phyloP scores from a whole-genome alignment of 2,797 vertebrate genomes.

The Epinephelus malabaricus region DNA sequence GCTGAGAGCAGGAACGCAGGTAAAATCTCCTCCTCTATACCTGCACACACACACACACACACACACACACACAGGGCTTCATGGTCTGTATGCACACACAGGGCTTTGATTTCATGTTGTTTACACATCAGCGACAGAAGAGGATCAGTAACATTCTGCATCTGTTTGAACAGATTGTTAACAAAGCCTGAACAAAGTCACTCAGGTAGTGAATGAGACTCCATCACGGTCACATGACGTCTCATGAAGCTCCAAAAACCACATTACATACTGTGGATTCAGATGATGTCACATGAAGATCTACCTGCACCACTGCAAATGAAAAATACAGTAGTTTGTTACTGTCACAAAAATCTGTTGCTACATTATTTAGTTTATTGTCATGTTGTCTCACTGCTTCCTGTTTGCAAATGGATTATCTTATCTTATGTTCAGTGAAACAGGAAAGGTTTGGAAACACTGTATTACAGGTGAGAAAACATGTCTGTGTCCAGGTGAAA shows the following conservation, averaged over 20 bases:
- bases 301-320: no score
- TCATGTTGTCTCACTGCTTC: neutral
- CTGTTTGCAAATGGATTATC: neutral
- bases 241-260: neutral
- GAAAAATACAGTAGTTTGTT: no score
- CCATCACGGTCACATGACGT: neutral
- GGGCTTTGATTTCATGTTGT: constrained; percentile 2
- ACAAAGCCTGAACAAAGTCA: neutral
- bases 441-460: no score
- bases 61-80: no score
- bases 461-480: no score
- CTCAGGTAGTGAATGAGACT: neutral
- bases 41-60: no score
- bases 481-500: no score
- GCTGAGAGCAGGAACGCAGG: constrained; percentile 20
- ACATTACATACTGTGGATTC: neutral
- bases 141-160: constrained; percentile 1
- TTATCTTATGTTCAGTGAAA: no score
- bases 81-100: neutral
- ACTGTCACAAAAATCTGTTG: no score
- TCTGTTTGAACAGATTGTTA: neutral
- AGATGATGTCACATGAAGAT: neutral
- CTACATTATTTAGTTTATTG: no score
- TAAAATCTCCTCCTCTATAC: neutral
- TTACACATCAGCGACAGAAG: constrained; percentile 18